phyloP scores from a whole-genome alignment of 2,888 invertebrate species.

The Willowsia nigromaculata region DNA sequence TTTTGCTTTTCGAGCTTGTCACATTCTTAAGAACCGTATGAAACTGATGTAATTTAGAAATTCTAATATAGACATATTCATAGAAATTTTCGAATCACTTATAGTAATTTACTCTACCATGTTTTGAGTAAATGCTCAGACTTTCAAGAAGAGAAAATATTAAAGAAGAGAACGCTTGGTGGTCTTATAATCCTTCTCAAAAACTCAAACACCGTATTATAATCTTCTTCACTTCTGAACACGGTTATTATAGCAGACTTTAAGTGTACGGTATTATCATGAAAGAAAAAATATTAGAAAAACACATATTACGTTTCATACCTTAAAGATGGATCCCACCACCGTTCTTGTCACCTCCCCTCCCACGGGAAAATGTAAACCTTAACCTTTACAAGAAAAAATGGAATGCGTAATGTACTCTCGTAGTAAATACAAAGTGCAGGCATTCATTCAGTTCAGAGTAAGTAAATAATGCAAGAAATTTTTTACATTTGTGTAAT shows the following conservation, averaged over 20 bases:
- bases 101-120: no score
- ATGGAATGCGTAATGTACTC: slow-evolving; percentile 23
- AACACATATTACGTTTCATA: background rate
- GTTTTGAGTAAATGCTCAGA: no score
- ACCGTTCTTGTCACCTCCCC: slow-evolving; percentile 36
- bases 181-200: slow-evolving; percentile 32
- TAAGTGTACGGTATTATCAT: background rate
- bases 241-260: background rate
- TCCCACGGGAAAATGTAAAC: slow-evolving; percentile 46
- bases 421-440: background rate
- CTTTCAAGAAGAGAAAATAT: background rate
- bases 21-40: background rate
- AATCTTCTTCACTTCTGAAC: background rate
- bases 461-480: background rate
- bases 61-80: no score
- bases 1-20: slow-evolving; percentile 23
- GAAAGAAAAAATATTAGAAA: background rate
- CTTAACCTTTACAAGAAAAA: slow-evolving; percentile 51
- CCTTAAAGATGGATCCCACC: slow-evolving; percentile 13
- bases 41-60: no score
- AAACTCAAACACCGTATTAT: background rate
- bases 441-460: background rate
- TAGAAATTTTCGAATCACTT: no score
- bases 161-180: slow-evolving; percentile 18
- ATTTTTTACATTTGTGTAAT: background rate